phyloP scores from a whole-genome alignment of 2,888 invertebrate genomes.

The Lampropteryx suffumata region DNA sequence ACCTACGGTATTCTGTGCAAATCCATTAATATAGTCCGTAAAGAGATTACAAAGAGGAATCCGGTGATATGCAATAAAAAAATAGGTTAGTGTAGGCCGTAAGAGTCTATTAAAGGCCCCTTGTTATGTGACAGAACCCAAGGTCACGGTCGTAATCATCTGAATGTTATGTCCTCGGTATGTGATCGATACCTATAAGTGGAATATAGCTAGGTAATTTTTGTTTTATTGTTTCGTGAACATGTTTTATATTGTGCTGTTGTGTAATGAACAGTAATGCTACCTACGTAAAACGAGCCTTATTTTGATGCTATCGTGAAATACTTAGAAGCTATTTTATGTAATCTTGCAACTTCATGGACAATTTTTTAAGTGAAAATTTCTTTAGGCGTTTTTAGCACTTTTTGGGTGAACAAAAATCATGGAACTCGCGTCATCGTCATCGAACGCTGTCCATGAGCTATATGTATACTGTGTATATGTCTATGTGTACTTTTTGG shows the following conservation, averaged over 20 bases:
- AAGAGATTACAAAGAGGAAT: slow-evolving; percentile 34
- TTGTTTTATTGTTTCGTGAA: slow-evolving; percentile 10
- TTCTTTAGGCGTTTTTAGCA: too few relatives aligned
- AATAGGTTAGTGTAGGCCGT: slow-evolving; percentile 38
- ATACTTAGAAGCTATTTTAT: too few relatives aligned
- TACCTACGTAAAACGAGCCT: not conserved
- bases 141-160: slow-evolving; percentile 27
- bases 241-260: slow-evolving; percentile 4
- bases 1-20: too few relatives aligned
- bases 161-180: slow-evolving; percentile 25
- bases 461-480: too few relatives aligned
- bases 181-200: slow-evolving; percentile 27
- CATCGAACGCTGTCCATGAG: too few relatives aligned
- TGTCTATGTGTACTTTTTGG: too few relatives aligned
- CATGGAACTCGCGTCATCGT: too few relatives aligned
- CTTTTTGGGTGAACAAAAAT: too few relatives aligned
- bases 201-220: not conserved
- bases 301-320: slow-evolving; percentile 2
- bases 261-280: slow-evolving; percentile 1
- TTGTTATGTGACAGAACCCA: slow-evolving; percentile 29
- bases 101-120: slow-evolving; percentile 31
- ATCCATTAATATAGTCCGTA: too few relatives aligned
- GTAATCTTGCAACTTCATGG: not conserved
- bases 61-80: slow-evolving; percentile 39
- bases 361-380: too few relatives aligned